phyloP scores from a whole-genome alignment of 2,797 vertebrate species.

The Meriones psammophilus region DNA sequence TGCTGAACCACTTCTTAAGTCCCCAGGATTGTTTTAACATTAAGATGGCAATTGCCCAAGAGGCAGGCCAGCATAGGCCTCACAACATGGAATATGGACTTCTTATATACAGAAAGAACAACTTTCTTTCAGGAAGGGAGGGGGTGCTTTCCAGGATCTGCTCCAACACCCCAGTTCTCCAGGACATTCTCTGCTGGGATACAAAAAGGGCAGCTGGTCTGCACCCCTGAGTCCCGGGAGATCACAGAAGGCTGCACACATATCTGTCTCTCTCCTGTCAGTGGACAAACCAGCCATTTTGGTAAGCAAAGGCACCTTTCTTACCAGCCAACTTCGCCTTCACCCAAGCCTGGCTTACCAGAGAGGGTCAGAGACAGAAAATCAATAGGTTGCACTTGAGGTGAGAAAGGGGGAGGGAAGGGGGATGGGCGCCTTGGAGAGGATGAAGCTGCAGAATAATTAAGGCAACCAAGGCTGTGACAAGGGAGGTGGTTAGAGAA shows the following conservation, averaged over 20 bases:
- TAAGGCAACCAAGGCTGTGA: background rate
- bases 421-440: background rate
- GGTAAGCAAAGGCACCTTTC: background rate
- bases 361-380: conserved; percentile 12
- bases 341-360: background rate
- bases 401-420: accelerated
- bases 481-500: background rate
- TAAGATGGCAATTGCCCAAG: background rate
- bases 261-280: background rate
- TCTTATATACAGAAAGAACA: background rate
- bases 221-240: accelerated
- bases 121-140: background rate
- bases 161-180: background rate
- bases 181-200: background rate
- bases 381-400: background rate
- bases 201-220: background rate
- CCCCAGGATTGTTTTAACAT: background rate
- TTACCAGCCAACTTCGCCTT: conserved; percentile 5
- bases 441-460: background rate
- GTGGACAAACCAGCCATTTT: background rate
- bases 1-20: background rate
- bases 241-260: background rate
- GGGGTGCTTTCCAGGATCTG: background rate
- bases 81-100: background rate
- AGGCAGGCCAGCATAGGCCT: background rate